phyloP scores from a whole-genome alignment of 2,797 vertebrate species.

The Sebastes trivittatus region DNA sequence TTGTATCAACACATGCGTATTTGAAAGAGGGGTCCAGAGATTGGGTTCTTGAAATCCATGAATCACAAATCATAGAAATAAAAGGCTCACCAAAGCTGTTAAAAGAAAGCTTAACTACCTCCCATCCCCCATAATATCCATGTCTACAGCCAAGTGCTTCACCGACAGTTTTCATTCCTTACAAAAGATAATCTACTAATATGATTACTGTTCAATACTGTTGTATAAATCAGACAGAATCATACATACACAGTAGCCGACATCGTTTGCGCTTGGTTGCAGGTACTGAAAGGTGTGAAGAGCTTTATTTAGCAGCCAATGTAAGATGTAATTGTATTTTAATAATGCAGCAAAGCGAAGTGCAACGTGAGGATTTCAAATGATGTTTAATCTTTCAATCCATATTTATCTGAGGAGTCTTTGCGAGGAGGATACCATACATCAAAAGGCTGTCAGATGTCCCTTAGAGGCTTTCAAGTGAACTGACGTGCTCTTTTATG shows the following conservation, averaged over 20 bases:
- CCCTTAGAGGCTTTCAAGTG: slow-evolving; percentile 81
- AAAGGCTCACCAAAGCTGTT: slow-evolving; percentile 58
- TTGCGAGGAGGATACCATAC: slow-evolving; percentile 73
- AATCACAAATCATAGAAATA: slow-evolving; percentile 76
- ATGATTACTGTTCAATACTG: slow-evolving; percentile 74
- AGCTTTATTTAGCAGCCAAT: slow-evolving; percentile 60
- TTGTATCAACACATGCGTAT: slow-evolving; percentile 75
- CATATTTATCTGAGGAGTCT: slow-evolving; percentile 83
- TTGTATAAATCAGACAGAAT: slow-evolving; percentile 56
- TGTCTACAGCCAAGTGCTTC: slow-evolving; percentile 68
- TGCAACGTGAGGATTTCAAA: slow-evolving; percentile 58
- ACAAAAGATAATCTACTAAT: slow-evolving; percentile 80
- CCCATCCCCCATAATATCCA: slow-evolving; percentile 73
- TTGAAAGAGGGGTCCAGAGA: slow-evolving; percentile 68
- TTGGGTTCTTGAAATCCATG: slow-evolving; percentile 66
- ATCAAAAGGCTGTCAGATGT: slow-evolving; percentile 87
- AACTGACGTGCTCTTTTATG: slow-evolving; percentile 75
- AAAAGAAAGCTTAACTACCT: slow-evolving; percentile 48
- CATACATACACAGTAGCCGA: slow-evolving; percentile 36
- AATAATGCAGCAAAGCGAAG: slow-evolving; percentile 64
- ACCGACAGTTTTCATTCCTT: slow-evolving; percentile 60
- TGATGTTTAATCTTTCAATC: slow-evolving; percentile 86
- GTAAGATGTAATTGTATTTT: slow-evolving; percentile 68
- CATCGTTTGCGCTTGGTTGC: slow-evolving; percentile 34
- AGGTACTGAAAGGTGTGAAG: slow-evolving; percentile 38